Base-by-base conservation (phyloP, 2,113 vertebrate genomes). In the Panurus biarmicus region DNA sequence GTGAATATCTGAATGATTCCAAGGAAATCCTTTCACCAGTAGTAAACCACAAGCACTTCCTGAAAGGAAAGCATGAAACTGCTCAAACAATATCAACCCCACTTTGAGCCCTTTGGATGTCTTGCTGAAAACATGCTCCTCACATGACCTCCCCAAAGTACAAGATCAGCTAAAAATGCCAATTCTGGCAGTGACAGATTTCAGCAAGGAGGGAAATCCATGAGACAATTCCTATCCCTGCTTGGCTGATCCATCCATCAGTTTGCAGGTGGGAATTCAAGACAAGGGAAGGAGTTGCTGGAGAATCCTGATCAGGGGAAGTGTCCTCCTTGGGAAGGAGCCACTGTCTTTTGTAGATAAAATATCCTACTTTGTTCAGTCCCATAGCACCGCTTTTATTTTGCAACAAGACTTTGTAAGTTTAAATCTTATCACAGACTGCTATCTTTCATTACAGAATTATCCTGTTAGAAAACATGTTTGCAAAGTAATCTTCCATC, bases 401-500 rank as follows among this genome's bases (percentile, higher is more conserved):
- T 72, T 91, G 29, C 57, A 72, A 21, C 57, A 53, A 82, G 76
- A 12, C 31, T 50, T 31, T 25, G 12, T 48, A 67, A 82, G 42
- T 89, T 93, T 28, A 62, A 54, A 44, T 87, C 57, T 90, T 82
- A 76, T 86, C 92, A 79, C 26, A 48, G 71, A 26, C 25, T 71
- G 66, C 66, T 65, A 64, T 92, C 22, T 0, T 47, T 93, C 89
- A 78, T 97, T 95, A 92, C 71, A 77, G 83, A 82, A 93, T 82
- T 21, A 69, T 38, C 50, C 48, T 61, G 36, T 62, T 90, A 67
- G 82, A 72, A 73, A 89, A 88, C 78, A 47, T 60, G 44, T 82
- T 84, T 85, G 70, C 71, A 75, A 78, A 91, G 66, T 47, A 75
- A 94, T 82, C 78, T 88, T 47, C 42, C 25, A 58, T 94, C 91